These are phyloP conservation scores for Apocrypta bakeri DNA, from an alignment of 1,140 invertebrate species.

Conservation along the genomic window DNA sequence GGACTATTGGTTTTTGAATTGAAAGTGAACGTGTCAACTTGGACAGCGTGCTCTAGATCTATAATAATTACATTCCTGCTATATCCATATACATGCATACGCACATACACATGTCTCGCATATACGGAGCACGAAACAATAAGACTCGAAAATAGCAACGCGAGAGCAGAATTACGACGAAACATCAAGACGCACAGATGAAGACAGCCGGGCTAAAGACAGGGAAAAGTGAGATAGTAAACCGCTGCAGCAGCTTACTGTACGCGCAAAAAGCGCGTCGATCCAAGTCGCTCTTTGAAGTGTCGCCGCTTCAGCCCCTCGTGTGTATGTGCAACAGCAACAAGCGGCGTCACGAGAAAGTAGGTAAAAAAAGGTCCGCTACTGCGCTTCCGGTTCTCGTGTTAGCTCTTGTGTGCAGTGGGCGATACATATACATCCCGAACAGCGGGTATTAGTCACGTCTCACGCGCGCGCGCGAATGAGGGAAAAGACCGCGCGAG, in stretches of 20 bases:
- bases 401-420: neutral
- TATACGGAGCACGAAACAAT: neutral
- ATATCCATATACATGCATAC: no score
- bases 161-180: neutral
- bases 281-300: constrained; percentile 35
- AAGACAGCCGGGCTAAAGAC: neutral
- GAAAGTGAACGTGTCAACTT: neutral
- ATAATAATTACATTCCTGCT: neutral
- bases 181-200: neutral
- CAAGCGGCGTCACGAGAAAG: neutral
- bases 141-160: neutral
- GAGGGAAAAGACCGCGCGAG: neutral
- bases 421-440: constrained; percentile 21
- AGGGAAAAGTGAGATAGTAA: constrained; percentile 6
- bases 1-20: neutral
- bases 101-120: no score
- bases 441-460: constrained; percentile 32
- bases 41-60: neutral
- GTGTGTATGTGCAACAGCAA: neutral
- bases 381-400: constrained; percentile 39
- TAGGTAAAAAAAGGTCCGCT: constrained; percentile 19
- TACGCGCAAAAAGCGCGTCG: constrained; percentile 37
- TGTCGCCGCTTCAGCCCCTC: constrained; percentile 1
- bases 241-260: neutral
- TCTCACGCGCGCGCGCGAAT: neutral